A percentile compares a stretch with the other conserved stretches of the same genome.
Conservation (phyloP, 2,113 vertebrate species). For the Phrynocephalus versicolor region DNA sequence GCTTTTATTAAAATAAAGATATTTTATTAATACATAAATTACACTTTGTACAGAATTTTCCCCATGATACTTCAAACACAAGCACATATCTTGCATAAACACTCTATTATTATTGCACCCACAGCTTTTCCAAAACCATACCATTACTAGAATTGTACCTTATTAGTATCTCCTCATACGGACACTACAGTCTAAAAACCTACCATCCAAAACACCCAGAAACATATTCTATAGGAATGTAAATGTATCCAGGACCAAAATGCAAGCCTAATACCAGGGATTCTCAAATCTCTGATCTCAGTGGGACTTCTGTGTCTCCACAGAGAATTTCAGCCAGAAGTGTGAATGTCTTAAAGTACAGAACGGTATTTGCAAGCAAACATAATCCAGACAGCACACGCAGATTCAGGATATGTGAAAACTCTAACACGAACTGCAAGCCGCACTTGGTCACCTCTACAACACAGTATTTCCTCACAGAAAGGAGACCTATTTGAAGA, state of each 20-base stretch:
- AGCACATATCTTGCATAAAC: background rate
- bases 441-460: slow-evolving; percentile 93
- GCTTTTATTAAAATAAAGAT: slow-evolving; percentile 73
- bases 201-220: background rate
- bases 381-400: slow-evolving; percentile 97
- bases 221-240: background rate
- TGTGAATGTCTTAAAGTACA: slow-evolving; percentile 79
- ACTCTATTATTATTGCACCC: slow-evolving; percentile 38
- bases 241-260: background rate
- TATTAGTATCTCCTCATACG: slow-evolving; percentile 33
- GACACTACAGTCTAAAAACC: slow-evolving; percentile 6
- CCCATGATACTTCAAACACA: slow-evolving; percentile 60
- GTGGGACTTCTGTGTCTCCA: background rate
- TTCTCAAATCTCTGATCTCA: background rate
- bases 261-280: background rate
- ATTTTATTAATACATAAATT: slow-evolving; percentile 67
- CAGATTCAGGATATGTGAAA: slow-evolving; percentile 90
- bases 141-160: slow-evolving; percentile 22
- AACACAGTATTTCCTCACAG: slow-evolving; percentile 94
- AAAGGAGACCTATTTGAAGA: slow-evolving; percentile 84
- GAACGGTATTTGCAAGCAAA: slow-evolving; percentile 98
- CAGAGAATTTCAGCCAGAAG: slow-evolving; percentile 34
- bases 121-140: slow-evolving; percentile 45
- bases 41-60: slow-evolving; percentile 52
- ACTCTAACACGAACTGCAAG: slow-evolving; percentile 91